Evolutionary conservation across 1,140 invertebrate genomes (phyloP), one percentile per base, ranked within the genome.

Genomic region (Eufriesea mexicana): DNA sequence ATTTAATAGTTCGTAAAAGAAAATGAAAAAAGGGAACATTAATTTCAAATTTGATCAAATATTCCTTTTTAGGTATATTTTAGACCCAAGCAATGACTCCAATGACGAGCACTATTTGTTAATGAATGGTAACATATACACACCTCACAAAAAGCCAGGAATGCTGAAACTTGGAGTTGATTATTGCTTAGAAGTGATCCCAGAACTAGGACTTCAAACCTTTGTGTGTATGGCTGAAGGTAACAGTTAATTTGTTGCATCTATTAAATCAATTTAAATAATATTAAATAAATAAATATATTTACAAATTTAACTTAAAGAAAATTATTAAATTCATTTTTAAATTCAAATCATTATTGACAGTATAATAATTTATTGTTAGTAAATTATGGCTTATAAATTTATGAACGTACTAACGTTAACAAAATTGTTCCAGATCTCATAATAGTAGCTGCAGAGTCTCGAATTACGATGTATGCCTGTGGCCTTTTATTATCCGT

Each of bases 121-220:
- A 77, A 89, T 92, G 35, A 96, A 96, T 86, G 96, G 96, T 54
- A 95, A 95, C 1, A 91, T 96, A 73, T 95, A 95, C 72, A 94
- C 94, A 10, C 95, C 95, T 1, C 91, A 91, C 79, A 91, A 92
- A 61, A 77, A 88, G 12, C 94, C 94, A 2, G 84, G 87, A 6
- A 92, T 95, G 89, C 90, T 95, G n/a, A 91, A 90, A 7, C 95
- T 94, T 4, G 91, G 92, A 45, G 91, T 92, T 47, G 94, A 95
- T 81, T 96, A 95, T 89, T 96, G 96, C 75, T 92, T 94, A 91
- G 94, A 95, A 74, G 49, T 90, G 23, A 83, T 93, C 18, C 90
- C 91, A 42, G 75, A 84, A 25, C 20, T 90, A 20, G 95, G 93
- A 5, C 87, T 92, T 57, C 93, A 94, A 54, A 93, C 93, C 0